Percentiles rank a stretch among this genome's conserved stretches.
These are phyloP conservation scores for Spilosoma lubricipeda DNA, from an alignment of 2,888 invertebrate genomes.

Conservation along the genomic window DNA sequence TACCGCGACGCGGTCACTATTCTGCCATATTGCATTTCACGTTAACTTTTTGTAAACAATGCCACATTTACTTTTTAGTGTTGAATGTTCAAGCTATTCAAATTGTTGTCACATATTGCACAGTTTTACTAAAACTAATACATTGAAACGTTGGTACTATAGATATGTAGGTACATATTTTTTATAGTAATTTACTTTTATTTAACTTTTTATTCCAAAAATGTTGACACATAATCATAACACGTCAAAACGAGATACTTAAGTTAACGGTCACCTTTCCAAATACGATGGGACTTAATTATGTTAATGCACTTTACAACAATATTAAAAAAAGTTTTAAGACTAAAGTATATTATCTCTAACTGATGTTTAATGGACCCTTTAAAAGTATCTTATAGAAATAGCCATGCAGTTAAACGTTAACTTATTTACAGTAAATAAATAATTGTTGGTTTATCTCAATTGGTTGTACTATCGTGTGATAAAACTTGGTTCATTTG, in stretches of 20 bases:
- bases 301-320: constrained; percentile 61
- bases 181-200: constrained; percentile 29
- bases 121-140: constrained; percentile 45
- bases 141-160: constrained; percentile 41
- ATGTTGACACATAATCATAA: constrained; percentile 56
- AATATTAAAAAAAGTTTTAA: constrained; percentile 43
- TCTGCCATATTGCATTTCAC: constrained; percentile 81
- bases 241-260: constrained; percentile 56
- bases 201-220: background rate
- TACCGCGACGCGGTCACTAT: constrained; percentile 83
- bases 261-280: constrained; percentile 62
- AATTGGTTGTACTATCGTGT: constrained; percentile 52
- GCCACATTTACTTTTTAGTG: constrained; percentile 67
- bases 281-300: constrained; percentile 62
- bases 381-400: constrained; percentile 56
- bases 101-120: constrained; percentile 42
- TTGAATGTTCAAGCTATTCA: constrained; percentile 54
- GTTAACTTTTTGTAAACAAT: constrained; percentile 77
- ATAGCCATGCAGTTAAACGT: constrained; percentile 52
- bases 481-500: constrained; percentile 50
- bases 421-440: constrained; percentile 61
- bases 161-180: constrained; percentile 36
- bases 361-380: constrained; percentile 58
- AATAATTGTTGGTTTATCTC: constrained; percentile 58
- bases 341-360: constrained; percentile 52